A percentile compares a stretch with the other conserved stretches of the same genome.
Evolutionary conservation across 2,113 vertebrate species (phyloP).

Genomic region (Neotragus moschatus): DNA sequence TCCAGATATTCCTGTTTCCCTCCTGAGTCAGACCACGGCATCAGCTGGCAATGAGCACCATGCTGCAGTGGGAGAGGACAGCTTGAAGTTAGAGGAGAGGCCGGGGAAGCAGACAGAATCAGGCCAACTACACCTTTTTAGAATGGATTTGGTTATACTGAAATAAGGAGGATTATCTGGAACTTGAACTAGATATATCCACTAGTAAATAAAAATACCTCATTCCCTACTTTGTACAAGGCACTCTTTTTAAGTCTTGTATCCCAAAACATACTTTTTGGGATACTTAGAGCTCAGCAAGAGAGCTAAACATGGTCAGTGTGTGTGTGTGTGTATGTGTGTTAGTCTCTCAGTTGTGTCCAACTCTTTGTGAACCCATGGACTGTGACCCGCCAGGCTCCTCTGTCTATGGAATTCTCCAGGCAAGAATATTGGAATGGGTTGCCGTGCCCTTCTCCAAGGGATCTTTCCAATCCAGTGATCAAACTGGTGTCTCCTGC

Average conservation of each 20-base stretch:
- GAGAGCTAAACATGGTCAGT: neutral
- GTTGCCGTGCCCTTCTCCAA: neutral
- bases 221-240: neutral
- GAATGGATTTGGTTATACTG: neutral
- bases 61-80: neutral
- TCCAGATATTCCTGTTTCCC: neutral
- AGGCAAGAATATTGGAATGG: neutral
- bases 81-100: neutral
- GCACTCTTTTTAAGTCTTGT: neutral
- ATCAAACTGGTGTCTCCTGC: neutral
- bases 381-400: neutral
- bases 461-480: neutral
- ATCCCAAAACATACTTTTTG: neutral
- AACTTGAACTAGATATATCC: neutral
- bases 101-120: neutral
- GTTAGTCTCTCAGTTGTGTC: neutral
- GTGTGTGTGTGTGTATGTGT: neutral
- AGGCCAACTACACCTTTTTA: neutral
- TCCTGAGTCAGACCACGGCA: neutral
- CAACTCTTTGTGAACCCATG: neutral
- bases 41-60: neutral
- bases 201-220: neutral
- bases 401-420: neutral
- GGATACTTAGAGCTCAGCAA: neutral
- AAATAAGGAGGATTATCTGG: neutral